Evolutionary conservation across 2,888 invertebrate species (phyloP).

Genomic region (Acronicta leporina): DNA sequence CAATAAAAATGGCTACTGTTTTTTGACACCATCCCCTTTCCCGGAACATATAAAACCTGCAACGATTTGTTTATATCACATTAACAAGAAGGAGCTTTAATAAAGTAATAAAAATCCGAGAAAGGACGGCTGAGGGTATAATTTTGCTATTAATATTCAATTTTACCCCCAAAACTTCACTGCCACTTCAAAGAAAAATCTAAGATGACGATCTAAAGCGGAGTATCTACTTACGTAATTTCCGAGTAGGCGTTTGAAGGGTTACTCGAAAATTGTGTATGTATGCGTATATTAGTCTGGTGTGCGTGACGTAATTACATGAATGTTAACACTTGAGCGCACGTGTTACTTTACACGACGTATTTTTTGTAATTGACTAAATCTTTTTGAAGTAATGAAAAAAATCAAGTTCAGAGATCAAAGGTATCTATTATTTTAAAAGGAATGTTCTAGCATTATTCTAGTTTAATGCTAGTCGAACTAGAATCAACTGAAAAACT

Average conservation of each 20-base stretch:
- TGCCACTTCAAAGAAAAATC: conserved; percentile 86
- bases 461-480: too few relatives aligned
- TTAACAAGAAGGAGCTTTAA: conserved; percentile 82
- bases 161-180: conserved; percentile 82
- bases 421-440: too few relatives aligned
- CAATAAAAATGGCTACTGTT: conserved; percentile 87
- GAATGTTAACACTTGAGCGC: conserved; percentile 58
- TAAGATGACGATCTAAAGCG: conserved; percentile 80
- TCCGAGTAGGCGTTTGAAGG: conserved; percentile 79
- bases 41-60: conserved; percentile 78
- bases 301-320: conserved; percentile 60
- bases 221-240: conserved; percentile 81
- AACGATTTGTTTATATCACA: conserved; percentile 85
- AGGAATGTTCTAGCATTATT: too few relatives aligned
- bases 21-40: conserved; percentile 85
- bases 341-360: conserved; percentile 45
- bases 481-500: too few relatives aligned
- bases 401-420: too few relatives aligned
- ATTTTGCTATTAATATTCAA: conserved; percentile 89
- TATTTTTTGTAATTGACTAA: neutral
- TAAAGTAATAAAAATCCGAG: conserved; percentile 86
- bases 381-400: too few relatives aligned
- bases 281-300: conserved; percentile 57
- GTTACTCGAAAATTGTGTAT: conserved; percentile 60
- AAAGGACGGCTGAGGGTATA: conserved; percentile 76